Evolutionary conservation across 1,140 invertebrate genomes (phyloP).

Genomic region (Caligus rogercresseyi): DNA sequence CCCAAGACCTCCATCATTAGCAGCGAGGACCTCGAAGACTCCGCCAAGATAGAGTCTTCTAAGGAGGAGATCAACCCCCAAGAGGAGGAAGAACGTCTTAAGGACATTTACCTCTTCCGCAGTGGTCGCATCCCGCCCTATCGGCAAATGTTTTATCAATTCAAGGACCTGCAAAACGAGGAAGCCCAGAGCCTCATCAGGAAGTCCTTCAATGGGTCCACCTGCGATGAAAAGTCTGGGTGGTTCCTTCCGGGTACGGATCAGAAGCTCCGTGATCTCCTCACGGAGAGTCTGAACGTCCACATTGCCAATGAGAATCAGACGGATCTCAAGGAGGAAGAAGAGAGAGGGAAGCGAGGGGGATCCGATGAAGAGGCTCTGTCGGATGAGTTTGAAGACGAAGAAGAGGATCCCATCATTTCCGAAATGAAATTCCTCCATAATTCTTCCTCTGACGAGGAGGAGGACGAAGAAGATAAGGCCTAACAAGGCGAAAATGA

Average conservation of each 20-base stretch:
- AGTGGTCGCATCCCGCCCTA: constrained; percentile 48
- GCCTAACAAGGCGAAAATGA: too few species aligned
- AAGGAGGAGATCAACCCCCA: constrained; percentile 14
- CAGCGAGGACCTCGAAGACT: background rate
- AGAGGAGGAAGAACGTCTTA: constrained; percentile 27
- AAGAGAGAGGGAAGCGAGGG: background rate
- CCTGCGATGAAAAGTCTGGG: constrained; percentile 50
- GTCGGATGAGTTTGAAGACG: background rate
- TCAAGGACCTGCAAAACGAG: constrained; percentile 38
- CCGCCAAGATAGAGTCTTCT: background rate
- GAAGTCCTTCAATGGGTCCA: constrained; percentile 42
- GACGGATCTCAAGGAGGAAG: background rate
- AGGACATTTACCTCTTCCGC: constrained; percentile 42
- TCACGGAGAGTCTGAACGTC: constrained; percentile 30
- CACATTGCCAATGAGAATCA: background rate
- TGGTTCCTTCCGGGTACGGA: constrained; percentile 51
- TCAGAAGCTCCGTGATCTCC: constrained; percentile 45
- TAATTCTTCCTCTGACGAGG: background rate
- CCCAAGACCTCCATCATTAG: constrained; percentile 19
- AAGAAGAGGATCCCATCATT: background rate
- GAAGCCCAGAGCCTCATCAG: constrained; percentile 61
- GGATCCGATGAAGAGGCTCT: background rate
- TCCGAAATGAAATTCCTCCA: background rate
- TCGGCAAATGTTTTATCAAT: constrained; percentile 63
- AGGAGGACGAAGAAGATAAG: too few species aligned